A percentile compares a stretch with the other conserved stretches of the same genome.
phyloP scores from a whole-genome alignment of 1,140 invertebrate species.

The Anastrepha obliqua region DNA sequence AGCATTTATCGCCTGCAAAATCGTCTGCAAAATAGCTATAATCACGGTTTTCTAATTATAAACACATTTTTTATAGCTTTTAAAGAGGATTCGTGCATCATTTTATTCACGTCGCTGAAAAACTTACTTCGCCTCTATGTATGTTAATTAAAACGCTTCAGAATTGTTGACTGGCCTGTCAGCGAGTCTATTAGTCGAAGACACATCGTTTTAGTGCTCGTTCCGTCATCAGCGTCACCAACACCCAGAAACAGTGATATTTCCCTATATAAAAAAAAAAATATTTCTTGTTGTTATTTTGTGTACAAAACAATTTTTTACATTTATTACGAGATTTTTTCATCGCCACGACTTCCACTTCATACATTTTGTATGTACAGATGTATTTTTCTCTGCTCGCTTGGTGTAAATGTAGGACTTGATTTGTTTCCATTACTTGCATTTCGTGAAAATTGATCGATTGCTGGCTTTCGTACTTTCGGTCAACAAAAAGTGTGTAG shows the following conservation, averaged over 20 bases:
- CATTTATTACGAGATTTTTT: not conserved
- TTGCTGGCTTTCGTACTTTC: conserved; percentile 20
- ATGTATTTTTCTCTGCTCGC: not conserved
- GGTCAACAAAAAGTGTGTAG: conserved; percentile 11
- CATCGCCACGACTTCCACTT: not conserved
- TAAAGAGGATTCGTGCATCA: no score
- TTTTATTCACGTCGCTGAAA: no score
- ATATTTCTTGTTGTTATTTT: not conserved
- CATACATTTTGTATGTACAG: not conserved
- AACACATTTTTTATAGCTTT: no score
- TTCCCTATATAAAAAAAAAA: not conserved
- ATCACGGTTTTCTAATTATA: no score
- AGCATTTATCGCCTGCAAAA: no score
- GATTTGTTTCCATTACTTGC: conserved; percentile 25
- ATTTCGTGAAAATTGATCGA: conserved; percentile 34
- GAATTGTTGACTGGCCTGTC: conserved; percentile 35
- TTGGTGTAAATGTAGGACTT: not conserved
- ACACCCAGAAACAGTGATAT: not conserved
- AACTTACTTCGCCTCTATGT: not conserved
- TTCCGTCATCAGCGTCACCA: not conserved
- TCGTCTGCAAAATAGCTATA: no score
- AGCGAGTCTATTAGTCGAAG: conserved; percentile 31
- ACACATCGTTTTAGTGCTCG: conserved; percentile 14
- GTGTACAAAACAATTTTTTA: conserved; percentile 33
- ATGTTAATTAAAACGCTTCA: conserved; percentile 40